These are phyloP conservation scores for Nipponacmea schrenckii DNA, from an alignment of 2,888 invertebrate genomes.

Conservation along the genomic window DNA sequence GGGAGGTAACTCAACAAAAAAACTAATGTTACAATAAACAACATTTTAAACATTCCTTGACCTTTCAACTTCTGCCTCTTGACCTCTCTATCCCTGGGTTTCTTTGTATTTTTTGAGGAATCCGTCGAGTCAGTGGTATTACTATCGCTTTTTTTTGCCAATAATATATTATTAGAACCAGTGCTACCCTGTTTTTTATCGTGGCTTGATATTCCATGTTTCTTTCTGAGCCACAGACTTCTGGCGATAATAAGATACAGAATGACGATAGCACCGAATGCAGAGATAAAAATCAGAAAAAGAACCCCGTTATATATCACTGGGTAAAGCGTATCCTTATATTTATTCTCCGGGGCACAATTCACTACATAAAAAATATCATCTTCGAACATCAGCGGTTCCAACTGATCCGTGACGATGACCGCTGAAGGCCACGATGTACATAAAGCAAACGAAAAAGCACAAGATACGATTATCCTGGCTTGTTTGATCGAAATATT, in stretches of 20 bases:
- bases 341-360: conserved; percentile 8
- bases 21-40: conserved; percentile 9
- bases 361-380: conserved; percentile 1
- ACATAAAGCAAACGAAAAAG: neutral
- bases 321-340: conserved; percentile 3
- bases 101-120: neutral
- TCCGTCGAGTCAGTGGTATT: neutral
- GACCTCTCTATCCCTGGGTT: neutral
- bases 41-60: conserved; percentile 10
- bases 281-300: conserved; percentile 7
- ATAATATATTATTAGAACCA: neutral
- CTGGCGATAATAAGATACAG: neutral
- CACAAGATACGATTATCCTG: neutral
- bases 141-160: neutral
- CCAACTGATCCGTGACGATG: neutral
- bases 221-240: neutral
- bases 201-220: neutral
- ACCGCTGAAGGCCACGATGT: neutral
- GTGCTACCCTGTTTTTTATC: neutral
- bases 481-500: neutral
- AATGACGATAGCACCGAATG: neutral
- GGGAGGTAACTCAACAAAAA: conserved; percentile 12
- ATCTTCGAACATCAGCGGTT: neutral
- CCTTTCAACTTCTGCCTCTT: neutral
- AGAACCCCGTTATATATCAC: conserved; percentile 2